A percentile compares a stretch with the other conserved stretches of the same genome.
phyloP scores from a whole-genome alignment of 2,888 invertebrate species.

The Helobdella robusta region DNA sequence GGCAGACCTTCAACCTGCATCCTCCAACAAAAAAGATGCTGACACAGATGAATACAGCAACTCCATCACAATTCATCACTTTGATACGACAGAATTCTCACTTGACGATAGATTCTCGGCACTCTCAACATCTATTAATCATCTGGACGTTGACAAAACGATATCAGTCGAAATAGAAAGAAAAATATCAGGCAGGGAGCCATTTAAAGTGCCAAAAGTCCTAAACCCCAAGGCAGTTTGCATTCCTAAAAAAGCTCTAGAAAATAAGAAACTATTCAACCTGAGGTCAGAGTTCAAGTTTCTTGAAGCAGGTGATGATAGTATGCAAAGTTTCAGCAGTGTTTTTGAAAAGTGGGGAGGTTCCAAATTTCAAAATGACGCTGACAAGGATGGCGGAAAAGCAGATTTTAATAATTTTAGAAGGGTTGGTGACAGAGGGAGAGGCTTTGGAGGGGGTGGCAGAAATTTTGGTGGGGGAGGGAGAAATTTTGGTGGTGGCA shows the following conservation, averaged over 20 bases:
- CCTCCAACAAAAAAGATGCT: too few species aligned
- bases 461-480: not conserved
- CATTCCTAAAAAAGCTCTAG: slow-evolving; percentile 39
- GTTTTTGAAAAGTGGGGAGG: not conserved
- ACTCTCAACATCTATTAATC: slow-evolving; percentile 10
- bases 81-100: slow-evolving; percentile 17
- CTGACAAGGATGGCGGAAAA: not conserved
- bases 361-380: not conserved
- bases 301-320: too few species aligned
- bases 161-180: slow-evolving; percentile 22
- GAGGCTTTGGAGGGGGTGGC: not conserved
- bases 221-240: slow-evolving; percentile 39
- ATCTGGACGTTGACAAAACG: slow-evolving; percentile 8
- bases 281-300: slow-evolving; percentile 24
- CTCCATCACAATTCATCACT: too few species aligned
- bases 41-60: too few species aligned
- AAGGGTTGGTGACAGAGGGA: not conserved
- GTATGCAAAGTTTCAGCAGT: too few species aligned
- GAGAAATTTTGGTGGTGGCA: not conserved
- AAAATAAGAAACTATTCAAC: slow-evolving; percentile 33
- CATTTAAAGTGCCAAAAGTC: slow-evolving; percentile 19
- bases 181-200: slow-evolving; percentile 16
- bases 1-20: too few species aligned
- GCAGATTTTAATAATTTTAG: not conserved
- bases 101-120: slow-evolving; percentile 19